These are phyloP conservation scores for Dicycla oo DNA, from an alignment of 2,888 invertebrate genomes.

Conservation along the genomic window DNA sequence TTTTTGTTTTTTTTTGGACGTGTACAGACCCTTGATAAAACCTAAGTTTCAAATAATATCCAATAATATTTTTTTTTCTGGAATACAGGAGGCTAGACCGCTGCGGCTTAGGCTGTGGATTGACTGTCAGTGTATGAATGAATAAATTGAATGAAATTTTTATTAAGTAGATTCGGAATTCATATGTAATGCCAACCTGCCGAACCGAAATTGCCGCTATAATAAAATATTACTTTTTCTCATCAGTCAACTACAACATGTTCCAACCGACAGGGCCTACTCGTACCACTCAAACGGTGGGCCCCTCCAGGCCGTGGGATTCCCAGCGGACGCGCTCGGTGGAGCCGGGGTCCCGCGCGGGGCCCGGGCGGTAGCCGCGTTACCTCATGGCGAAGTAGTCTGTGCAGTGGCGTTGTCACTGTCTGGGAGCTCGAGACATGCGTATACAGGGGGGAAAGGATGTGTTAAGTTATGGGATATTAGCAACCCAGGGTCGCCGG, in stretches of 20 bases:
- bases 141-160: neutral
- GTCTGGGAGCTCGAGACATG: conserved; percentile 94
- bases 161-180: neutral
- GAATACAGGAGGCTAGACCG: too few relatives aligned
- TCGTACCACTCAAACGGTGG: conserved; percentile 98
- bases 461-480: conserved; percentile 99
- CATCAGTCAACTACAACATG: conserved; percentile 40
- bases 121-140: neutral
- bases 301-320: conserved; percentile 97
- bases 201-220: neutral
- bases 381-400: conserved; percentile 98
- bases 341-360: conserved; percentile 98
- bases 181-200: neutral
- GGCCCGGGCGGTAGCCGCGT: conserved; percentile 96
- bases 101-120: neutral
- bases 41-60: too few relatives aligned
- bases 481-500: conserved; percentile 95
- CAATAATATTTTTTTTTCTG: too few relatives aligned
- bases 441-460: conserved; percentile 99
- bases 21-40: too few relatives aligned
- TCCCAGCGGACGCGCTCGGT: conserved; percentile 97
- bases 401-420: conserved; percentile 98
- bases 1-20: too few relatives aligned
- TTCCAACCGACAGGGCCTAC: conserved; percentile 92
- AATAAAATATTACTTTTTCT: conserved; percentile 13